Evolutionary conservation across 2,888 invertebrate genomes (phyloP).

Genomic region (Holacanthella duospinosa): DNA sequence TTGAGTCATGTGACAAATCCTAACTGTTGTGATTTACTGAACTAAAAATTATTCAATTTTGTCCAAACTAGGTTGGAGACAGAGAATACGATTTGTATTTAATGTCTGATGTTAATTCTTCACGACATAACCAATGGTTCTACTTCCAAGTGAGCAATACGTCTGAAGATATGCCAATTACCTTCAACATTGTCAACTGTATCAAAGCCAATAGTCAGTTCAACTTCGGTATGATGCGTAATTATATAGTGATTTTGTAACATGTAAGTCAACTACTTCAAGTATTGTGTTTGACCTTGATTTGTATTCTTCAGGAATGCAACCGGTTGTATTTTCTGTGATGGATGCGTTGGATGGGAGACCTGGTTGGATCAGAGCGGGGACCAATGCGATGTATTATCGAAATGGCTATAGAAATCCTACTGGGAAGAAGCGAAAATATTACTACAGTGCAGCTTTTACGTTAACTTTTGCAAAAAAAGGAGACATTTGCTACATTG

Average conservation of each 20-base stretch:
- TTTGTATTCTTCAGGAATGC: slow-evolving; percentile 53
- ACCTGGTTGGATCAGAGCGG: slow-evolving; percentile 48
- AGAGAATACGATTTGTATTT: slow-evolving; percentile 72
- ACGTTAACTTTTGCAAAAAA: slow-evolving; percentile 62
- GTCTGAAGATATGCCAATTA: slow-evolving; percentile 56
- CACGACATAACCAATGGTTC: slow-evolving; percentile 75
- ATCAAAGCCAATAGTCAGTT: slow-evolving; percentile 78
- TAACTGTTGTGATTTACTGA: background rate
- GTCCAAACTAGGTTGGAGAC: slow-evolving; percentile 45
- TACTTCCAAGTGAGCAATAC: slow-evolving; percentile 77
- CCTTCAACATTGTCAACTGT: slow-evolving; percentile 78
- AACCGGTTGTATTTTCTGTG: slow-evolving; percentile 75
- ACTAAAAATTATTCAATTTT: slow-evolving; percentile 3
- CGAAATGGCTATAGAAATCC: slow-evolving; percentile 56
- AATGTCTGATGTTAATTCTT: slow-evolving; percentile 71
- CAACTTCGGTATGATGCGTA: slow-evolving; percentile 52
- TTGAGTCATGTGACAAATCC: background rate
- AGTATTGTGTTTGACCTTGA: background rate
- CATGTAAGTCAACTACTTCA: background rate
- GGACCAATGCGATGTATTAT: slow-evolving; percentile 70
- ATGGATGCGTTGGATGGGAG: slow-evolving; percentile 49
- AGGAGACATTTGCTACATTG: slow-evolving; percentile 70
- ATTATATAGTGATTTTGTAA: background rate
- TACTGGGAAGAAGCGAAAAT: slow-evolving; percentile 48
- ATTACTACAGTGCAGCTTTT: slow-evolving; percentile 67